Evolutionary conservation across 2,797 vertebrate species (phyloP).

Genomic region (Chelon labrosus): DNA sequence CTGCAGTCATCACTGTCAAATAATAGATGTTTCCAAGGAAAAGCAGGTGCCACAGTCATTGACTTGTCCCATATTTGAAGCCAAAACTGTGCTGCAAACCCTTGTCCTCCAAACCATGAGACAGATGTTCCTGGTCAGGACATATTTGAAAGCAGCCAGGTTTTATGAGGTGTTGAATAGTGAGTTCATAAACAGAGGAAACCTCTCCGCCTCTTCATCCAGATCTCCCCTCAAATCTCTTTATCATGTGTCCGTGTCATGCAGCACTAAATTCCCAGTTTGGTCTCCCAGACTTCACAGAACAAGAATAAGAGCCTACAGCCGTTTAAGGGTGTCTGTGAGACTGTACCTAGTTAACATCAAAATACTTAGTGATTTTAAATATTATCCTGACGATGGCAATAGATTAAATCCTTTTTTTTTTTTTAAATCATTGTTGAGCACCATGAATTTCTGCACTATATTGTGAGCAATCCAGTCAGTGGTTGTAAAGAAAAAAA

Average conservation of each 20-base stretch:
- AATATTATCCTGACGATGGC: background rate
- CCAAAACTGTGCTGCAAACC: constrained; percentile 5
- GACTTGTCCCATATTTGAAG: constrained; percentile 1
- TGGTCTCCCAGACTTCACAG: background rate
- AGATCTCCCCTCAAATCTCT: constrained; percentile 13
- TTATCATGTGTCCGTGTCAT: constrained; percentile 18
- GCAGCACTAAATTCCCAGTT: constrained; percentile 5
- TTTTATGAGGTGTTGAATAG: constrained; percentile 61
- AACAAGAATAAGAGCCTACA: background rate
- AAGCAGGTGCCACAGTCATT: constrained; percentile 25
- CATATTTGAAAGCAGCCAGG: constrained; percentile 40
- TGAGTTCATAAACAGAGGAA: constrained; percentile 54
- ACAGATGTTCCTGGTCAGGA: constrained; percentile 41
- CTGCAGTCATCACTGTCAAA: constrained; percentile 11
- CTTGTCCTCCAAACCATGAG: constrained; percentile 23
- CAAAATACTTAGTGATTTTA: background rate
- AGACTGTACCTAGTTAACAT: background rate
- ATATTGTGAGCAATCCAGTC: background rate
- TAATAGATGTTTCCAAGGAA: constrained; percentile 19
- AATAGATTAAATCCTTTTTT: background rate
- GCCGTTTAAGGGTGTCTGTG: background rate
- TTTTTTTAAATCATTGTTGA: too few species aligned
- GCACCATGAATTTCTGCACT: background rate
- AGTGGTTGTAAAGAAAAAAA: too few species aligned
- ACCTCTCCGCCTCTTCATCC: constrained; percentile 9